These are phyloP conservation scores for human (Homo sapiens) DNA, from an alignment of 2,113 vertebrate genomes.

Conservation along the genomic window DNA sequence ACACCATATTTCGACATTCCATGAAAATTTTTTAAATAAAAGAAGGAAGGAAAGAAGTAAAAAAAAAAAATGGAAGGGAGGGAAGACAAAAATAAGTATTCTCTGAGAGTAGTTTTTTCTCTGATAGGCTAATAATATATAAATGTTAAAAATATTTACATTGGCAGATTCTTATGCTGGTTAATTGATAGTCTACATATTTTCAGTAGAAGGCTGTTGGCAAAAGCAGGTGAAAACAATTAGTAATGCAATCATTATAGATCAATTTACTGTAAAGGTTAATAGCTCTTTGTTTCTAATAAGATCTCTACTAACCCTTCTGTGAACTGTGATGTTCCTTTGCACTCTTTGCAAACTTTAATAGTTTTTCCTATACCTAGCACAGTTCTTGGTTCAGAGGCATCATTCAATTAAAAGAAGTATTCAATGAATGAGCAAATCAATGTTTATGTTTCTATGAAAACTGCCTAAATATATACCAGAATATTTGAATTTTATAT, in stretches of 20 bases:
- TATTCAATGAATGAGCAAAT: background rate
- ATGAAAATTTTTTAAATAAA: slow-evolving; percentile 2
- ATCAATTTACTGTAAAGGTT: slow-evolving; percentile 57
- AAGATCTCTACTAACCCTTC: background rate
- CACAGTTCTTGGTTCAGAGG: background rate
- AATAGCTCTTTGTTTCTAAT: slow-evolving; percentile 49
- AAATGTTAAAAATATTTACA: slow-evolving; percentile 65
- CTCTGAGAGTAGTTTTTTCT: slow-evolving; percentile 34
- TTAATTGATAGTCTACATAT: slow-evolving; percentile 51
- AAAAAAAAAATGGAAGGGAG: background rate
- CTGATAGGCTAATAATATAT: slow-evolving; percentile 38
- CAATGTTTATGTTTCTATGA: background rate
- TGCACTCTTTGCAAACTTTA: background rate
- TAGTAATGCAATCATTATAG: slow-evolving; percentile 48
- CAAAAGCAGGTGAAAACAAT: slow-evolving; percentile 62
- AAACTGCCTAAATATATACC: background rate
- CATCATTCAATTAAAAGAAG: background rate
- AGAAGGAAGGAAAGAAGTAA: background rate
- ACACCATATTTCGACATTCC: slow-evolving; percentile 40
- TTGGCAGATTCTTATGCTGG: slow-evolving; percentile 38
- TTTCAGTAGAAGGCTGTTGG: slow-evolving; percentile 43
- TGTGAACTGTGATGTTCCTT: background rate
- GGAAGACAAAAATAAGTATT: slow-evolving; percentile 41
- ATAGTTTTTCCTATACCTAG: background rate
- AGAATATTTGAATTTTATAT: slow-evolving; percentile 1